These are phyloP conservation scores for Lampris incognitus DNA, from an alignment of 2,113 vertebrate species.

Conservation along the genomic window DNA sequence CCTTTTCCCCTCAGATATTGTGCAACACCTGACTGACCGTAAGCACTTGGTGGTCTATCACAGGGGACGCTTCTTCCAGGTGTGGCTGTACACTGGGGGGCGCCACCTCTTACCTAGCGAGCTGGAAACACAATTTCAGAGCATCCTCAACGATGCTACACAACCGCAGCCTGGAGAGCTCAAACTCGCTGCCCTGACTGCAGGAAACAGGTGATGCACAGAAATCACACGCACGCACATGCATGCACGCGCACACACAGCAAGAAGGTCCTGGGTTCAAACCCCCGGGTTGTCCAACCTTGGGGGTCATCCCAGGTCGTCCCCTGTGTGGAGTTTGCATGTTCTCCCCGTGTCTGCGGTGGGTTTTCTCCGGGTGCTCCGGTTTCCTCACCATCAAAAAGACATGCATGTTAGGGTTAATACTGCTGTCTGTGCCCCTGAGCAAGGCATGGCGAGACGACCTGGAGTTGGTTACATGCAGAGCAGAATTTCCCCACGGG, in stretches of 20 bases:
- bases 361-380: too few species aligned
- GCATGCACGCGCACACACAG: neutral
- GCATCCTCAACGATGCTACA: conserved; percentile 88
- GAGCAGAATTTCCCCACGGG: too few species aligned
- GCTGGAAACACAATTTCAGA: conserved; percentile 91
- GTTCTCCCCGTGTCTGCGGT: too few species aligned
- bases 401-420: too few species aligned
- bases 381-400: too few species aligned
- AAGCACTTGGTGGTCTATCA: conserved; percentile 92
- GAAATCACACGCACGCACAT: neutral
- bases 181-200: conserved; percentile 88
- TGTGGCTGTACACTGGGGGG: conserved; percentile 90
- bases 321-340: too few species aligned
- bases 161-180: conserved; percentile 88
- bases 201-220: conserved; percentile 85
- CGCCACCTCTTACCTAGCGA: conserved; percentile 87
- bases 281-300: too few species aligned
- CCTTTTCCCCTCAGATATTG: conserved; percentile 78
- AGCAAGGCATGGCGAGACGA: too few species aligned
- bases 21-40: conserved; percentile 89
- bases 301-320: too few species aligned
- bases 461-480: too few species aligned
- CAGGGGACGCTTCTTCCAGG: conserved; percentile 88
- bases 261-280: too few species aligned
- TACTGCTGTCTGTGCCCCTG: too few species aligned